Base-by-base conservation (phyloP, 2,888 invertebrate species). In the Timandra comae region DNA sequence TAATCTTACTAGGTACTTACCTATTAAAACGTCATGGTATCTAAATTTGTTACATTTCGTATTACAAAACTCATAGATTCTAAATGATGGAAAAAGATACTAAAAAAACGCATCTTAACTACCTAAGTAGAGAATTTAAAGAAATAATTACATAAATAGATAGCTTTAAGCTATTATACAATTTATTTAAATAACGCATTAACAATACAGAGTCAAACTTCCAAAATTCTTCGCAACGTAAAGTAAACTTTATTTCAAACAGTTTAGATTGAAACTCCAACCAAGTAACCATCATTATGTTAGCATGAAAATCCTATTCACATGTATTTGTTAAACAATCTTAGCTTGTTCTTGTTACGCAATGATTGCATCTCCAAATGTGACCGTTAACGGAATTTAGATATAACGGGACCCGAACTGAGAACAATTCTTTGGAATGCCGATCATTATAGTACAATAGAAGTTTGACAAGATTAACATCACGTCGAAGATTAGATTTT, bases 311-410 rank as follows among this genome's bases (percentile, higher is more conserved):
- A 43, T 36, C 43, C 36, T 25, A 37, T 41, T 43, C 33, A 39
- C 40, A 43, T 43, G 37, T 31, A 29, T 30, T 28, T 25, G 35
- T 33, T 35, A 45, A 43, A 43, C 45, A 45, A 43, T 38, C 28
- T 29, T 22, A 39, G 20, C 29, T 25, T 16, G 38, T 42, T 35
- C 26, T 37, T 30, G 30, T 40, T 39, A 25, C 34, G 23, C 22
- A 34, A 41, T 27, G 37, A 35, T 23, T 9, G 12, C 13, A 29
- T 36, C 31, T 35, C 23, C 29, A 12, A 36, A 33, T 29, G 12
- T n/a, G 23, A 27, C 33, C n/a, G 10, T 30, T 33, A 22, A 33
- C 29, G 29, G 23, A 21, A 19, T 27, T 20, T 33, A 30, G 13
- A 12, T 27, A 7, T 32, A 37, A 32, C 27, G 34, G 37, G 22